phyloP scores from a whole-genome alignment of 2,797 vertebrate species.

The Cyprinella venusta region DNA sequence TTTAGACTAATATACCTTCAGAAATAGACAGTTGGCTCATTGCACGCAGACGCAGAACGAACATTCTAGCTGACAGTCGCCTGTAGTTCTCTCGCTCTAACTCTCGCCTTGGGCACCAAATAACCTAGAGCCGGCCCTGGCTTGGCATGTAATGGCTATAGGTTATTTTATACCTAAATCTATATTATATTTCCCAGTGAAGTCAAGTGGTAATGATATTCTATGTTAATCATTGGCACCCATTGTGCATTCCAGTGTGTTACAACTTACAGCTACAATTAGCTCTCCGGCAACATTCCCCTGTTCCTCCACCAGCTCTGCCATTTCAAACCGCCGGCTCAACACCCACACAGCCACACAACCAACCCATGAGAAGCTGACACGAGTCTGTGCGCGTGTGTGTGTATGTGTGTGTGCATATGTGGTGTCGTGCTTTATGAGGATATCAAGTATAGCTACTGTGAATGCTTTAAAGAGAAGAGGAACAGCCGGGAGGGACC shows the following conservation, averaged over 20 bases:
- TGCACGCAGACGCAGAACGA: too few species aligned
- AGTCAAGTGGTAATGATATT: slow-evolving; percentile 31
- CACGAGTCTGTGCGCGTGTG: slow-evolving; percentile 28
- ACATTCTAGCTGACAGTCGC: too few species aligned
- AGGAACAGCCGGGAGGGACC: slow-evolving; percentile 76
- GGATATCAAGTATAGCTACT: slow-evolving; percentile 77
- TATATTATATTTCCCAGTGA: background rate
- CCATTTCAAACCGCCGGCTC: slow-evolving; percentile 51
- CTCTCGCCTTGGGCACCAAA: too few species aligned
- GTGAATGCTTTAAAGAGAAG: slow-evolving; percentile 76
- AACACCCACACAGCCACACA: slow-evolving; percentile 57
- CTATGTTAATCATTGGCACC: slow-evolving; percentile 46
- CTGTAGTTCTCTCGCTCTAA: too few species aligned
- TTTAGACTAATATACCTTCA: too few species aligned
- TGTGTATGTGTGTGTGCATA: background rate
- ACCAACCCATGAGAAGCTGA: slow-evolving; percentile 52
- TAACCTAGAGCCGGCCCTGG: too few species aligned
- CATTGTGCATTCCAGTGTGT: slow-evolving; percentile 47
- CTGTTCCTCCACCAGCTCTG: slow-evolving; percentile 29
- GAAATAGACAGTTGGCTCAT: too few species aligned
- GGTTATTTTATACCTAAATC: background rate
- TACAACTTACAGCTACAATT: slow-evolving; percentile 50
- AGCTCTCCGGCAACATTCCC: slow-evolving; percentile 50
- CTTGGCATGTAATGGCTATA: background rate
- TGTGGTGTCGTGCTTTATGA: slow-evolving; percentile 57